Evolutionary conservation across 2,888 invertebrate species (phyloP), one percentile per base, ranked within the genome.

Genomic region (Tridacna crocea): DNA sequence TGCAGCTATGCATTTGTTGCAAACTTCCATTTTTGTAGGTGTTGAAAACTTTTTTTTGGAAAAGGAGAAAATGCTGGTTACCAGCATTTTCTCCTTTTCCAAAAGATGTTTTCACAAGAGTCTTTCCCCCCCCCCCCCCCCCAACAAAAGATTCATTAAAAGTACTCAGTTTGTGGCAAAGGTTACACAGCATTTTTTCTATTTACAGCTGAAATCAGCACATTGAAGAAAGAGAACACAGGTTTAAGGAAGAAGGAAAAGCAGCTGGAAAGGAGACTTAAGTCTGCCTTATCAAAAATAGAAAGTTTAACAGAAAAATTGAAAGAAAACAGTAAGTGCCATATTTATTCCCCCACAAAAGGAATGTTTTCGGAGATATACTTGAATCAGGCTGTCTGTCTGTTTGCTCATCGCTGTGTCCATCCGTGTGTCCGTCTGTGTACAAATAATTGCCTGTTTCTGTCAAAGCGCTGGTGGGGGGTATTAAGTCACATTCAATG

Each of bases 191-290:
- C 8, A 36, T 36, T 36, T 36, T 36, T 36, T 36, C 36, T 36
- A 36, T 36, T 36, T 66, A 61, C 85, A 89, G 89, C 77, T 73
- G 88, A 89, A 36, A 85, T 85, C 48, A 83, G 73, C 51, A 63
- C 72, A 24, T 76, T 88, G 48, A 88, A 86, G 77, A 82, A 76
- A 75, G 89, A 89, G 13, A 82, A 81, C 55, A 61, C 75, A 15
- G 72, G 63, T 24, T 48, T 78, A 70, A 72, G 15, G 46, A 86
- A 72, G 68, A 77, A 24, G 46, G 80, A 75, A 66, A 72, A 68
- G 47, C 74, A 61, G 47, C 48, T 78, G 58, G 73, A 79, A 48
- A 80, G 36, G 55, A 80, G 72, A 48, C 75, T 84, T 11, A 24
- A 72, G 24, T 27, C 68, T 48, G 80, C 80, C n/a, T 46, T 80